Evolutionary conservation across 2,888 invertebrate genomes (phyloP), one percentile per base, ranked within the genome.

Genomic region (Drosophila monieri): DNA sequence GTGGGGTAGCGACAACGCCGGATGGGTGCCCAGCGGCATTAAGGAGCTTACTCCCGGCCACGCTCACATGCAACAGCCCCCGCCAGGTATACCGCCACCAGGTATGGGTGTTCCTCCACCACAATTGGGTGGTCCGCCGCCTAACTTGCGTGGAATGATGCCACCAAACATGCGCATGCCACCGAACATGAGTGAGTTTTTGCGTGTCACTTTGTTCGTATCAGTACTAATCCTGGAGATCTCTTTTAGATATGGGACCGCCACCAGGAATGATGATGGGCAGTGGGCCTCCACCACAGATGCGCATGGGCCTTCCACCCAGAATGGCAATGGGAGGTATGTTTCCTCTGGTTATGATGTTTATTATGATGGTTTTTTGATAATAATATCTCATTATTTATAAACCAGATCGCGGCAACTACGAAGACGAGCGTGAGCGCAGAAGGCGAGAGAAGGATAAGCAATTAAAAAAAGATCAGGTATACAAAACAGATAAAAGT

Each of bases 41-140:
- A 95, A 95, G 89, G 94, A 95, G 86, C 90, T 95, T 61, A 94
- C 95, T 1, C 94, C 95, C 0, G 94, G 94, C 0, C 93, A 94
- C 4, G 85, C 75, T 66, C 90, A 88, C 76, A 88, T 80, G 56
- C 86, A 86, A 49, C 84, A 80, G 41, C 84, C 75, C 6, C 91
- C 89, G 43, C 85, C 85, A n/a, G 79, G 86, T 35, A 85, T 89
- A 43, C 85, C 80, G 12, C 86, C 90, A 58, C 89, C 89, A 12
- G 87, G 79, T 51, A 77, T 90, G 81, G 78, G 80, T 51, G 67
- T 75, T 10, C 81, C 81, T 6, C 81, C 69, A 37, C 69, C 69
- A 3, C 66, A 66, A 14, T 56, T 66, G 44, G 61, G 69, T 12
- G 80, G 85, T 8, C 85, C 81, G 6, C 89, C 90, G 62, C 90